A percentile compares a stretch with the other conserved stretches of the same genome.
Conservation (phyloP, 2,113 vertebrate species). For the Microcebus griseorufus region DNA sequence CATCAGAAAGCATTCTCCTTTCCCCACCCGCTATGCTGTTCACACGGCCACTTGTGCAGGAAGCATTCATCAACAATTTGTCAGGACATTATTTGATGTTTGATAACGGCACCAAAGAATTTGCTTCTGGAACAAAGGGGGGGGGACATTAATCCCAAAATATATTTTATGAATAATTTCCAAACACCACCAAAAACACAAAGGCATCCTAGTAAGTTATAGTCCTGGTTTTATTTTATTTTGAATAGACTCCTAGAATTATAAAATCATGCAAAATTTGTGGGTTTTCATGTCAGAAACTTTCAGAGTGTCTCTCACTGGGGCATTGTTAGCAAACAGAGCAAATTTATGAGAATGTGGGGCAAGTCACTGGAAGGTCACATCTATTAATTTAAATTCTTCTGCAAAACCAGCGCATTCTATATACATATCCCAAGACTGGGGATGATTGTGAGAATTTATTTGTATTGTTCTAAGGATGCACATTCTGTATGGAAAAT, state of each 20-base stretch:
- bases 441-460: slow-evolving; percentile 73
- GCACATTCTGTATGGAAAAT: neutral
- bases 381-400: slow-evolving; percentile 83
- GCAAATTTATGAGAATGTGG: slow-evolving; percentile 76
- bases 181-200: neutral
- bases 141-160: slow-evolving; percentile 32
- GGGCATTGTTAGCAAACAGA: slow-evolving; percentile 71
- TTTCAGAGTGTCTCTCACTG: slow-evolving; percentile 50
- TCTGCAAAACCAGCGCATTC: slow-evolving; percentile 73
- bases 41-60: neutral
- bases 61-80: neutral
- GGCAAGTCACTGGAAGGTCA: slow-evolving; percentile 80
- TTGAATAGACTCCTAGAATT: slow-evolving; percentile 73
- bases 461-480: slow-evolving; percentile 74
- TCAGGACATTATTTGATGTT: neutral
- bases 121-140: neutral
- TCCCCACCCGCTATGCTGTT: neutral
- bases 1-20: slow-evolving; percentile 6
- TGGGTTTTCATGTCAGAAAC: slow-evolving; percentile 65
- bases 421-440: slow-evolving; percentile 47
- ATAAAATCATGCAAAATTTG: slow-evolving; percentile 58
- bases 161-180: slow-evolving; percentile 49
- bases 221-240: slow-evolving; percentile 65
- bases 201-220: slow-evolving; percentile 24
- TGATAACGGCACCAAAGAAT: slow-evolving; percentile 18